Conservation (phyloP, 2,888 invertebrate species). For the Nycteola revayana region DNA sequence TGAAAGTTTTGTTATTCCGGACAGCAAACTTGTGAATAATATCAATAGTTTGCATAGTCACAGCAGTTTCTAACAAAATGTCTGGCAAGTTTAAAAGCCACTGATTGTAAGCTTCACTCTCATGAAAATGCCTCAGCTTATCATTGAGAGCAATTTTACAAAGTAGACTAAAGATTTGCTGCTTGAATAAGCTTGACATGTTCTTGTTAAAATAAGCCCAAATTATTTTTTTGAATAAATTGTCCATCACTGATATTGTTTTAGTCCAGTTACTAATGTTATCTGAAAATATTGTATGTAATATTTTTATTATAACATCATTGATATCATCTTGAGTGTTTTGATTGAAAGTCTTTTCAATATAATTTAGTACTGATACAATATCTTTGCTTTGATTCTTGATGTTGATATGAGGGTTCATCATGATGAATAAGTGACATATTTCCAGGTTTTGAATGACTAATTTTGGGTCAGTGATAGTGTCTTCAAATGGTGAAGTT, state of each 20-base stretch:
- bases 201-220: slow-evolving; percentile 57
- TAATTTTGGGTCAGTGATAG: slow-evolving; percentile 63
- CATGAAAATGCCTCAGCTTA: slow-evolving; percentile 60
- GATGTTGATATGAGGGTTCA: slow-evolving; percentile 64
- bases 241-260: slow-evolving; percentile 50
- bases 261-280: slow-evolving; percentile 64
- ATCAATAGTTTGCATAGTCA: slow-evolving; percentile 77
- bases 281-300: slow-evolving; percentile 57
- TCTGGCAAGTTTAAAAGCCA: slow-evolving; percentile 82
- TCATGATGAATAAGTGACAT: slow-evolving; percentile 70
- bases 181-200: slow-evolving; percentile 47
- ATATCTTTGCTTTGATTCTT: slow-evolving; percentile 61
- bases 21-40: slow-evolving; percentile 82
- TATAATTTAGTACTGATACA: slow-evolving; percentile 65
- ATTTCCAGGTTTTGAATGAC: slow-evolving; percentile 60
- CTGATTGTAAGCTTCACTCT: slow-evolving; percentile 58
- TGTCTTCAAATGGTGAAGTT: slow-evolving; percentile 45
- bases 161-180: slow-evolving; percentile 64
- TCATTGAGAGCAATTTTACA: slow-evolving; percentile 71
- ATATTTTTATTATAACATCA: slow-evolving; percentile 51
- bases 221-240: slow-evolving; percentile 63
- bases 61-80: slow-evolving; percentile 71
- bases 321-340: slow-evolving; percentile 46
- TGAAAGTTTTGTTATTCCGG: slow-evolving; percentile 75
- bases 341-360: slow-evolving; percentile 71